phyloP scores from a whole-genome alignment of 2,888 invertebrate species.

The Lithophane socia region DNA sequence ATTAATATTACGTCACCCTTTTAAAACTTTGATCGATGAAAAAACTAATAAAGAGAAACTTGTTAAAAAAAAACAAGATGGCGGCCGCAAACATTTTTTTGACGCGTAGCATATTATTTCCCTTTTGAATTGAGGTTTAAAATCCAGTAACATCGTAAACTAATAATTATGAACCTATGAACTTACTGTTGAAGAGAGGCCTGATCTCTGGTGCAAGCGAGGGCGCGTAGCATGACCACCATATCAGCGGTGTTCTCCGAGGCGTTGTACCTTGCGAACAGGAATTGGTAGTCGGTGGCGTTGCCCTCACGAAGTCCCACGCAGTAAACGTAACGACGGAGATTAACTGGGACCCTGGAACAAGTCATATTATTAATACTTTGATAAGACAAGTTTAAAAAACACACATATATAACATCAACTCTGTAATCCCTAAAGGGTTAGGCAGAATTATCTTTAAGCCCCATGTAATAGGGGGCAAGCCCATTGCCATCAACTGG shows the following conservation, averaged over 20 bases:
- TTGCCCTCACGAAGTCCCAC: slow-evolving; percentile 91
- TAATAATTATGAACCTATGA: background rate
- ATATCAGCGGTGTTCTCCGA: slow-evolving; percentile 91
- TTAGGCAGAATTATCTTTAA: background rate
- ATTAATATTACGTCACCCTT: background rate
- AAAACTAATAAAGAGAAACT: background rate
- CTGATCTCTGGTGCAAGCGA: slow-evolving; percentile 81
- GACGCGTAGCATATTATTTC: background rate
- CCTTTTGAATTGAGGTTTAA: background rate
- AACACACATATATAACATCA: background rate
- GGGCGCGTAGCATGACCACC: slow-evolving; percentile 89
- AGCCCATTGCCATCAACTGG: background rate
- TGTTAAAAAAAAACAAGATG: background rate
- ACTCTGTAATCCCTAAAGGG: background rate
- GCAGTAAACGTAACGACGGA: slow-evolving; percentile 92
- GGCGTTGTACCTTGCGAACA: slow-evolving; percentile 89
- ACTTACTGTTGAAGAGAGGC: slow-evolving; percentile 77
- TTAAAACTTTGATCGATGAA: background rate
- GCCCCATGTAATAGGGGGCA: background rate
- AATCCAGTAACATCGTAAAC: background rate
- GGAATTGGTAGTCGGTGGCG: slow-evolving; percentile 91
- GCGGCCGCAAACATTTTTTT: background rate
- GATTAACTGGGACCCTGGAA: slow-evolving; percentile 90
- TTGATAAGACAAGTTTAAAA: background rate
- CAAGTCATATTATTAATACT: background rate